Evolutionary conservation across 2,113 vertebrate species (phyloP), one percentile per base, ranked within the genome.

Genomic region (Neodon shergylaensis): DNA sequence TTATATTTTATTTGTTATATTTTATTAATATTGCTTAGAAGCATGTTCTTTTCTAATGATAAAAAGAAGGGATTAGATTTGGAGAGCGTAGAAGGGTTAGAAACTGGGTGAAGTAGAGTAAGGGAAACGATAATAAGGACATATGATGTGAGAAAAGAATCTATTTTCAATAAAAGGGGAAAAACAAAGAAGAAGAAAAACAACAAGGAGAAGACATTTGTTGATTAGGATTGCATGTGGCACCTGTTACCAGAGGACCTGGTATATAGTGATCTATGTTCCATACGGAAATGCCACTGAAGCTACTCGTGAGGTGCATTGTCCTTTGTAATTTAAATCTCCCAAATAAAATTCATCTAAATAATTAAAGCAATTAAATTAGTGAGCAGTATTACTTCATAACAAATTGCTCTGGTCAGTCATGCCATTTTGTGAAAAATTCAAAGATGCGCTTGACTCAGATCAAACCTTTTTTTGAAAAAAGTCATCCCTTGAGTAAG

Each of bases 261-360:
- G 44, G 2, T 42, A 84, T 86, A 58, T 58, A 58, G 17, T 58
- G 17, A 94, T 52, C 61, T 94, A 77, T 78, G 68, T 66, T 95
- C 31, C 78, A 93, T 68, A 91, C 9, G 73, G 42, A 52, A 92
- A 12, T 86, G 92, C 74, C 36, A 94, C 72, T 83, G 49, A 79
- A 94, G 70, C 39, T 78, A 84, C 52, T 94, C 28, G 79, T 36
- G 90, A n/a, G 63, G 87, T 73, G 10, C 19, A 97, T 83, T 88
- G 78, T 31, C 31, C 11, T 91, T 84, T 94, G 63, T 90, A 74
- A 92, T 92, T 94, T 79, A 89, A 96, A 91, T 86, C 44, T 86
- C 63, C 94, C 68, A 92, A 88, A 90, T 86, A 91, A 97, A 97
- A 88, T 42, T 96, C 39, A 93, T 81, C 65, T 93, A n/a, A 94